Conservation (phyloP, 2,797 vertebrate species). For the Melanotaenia maccullochi region DNA sequence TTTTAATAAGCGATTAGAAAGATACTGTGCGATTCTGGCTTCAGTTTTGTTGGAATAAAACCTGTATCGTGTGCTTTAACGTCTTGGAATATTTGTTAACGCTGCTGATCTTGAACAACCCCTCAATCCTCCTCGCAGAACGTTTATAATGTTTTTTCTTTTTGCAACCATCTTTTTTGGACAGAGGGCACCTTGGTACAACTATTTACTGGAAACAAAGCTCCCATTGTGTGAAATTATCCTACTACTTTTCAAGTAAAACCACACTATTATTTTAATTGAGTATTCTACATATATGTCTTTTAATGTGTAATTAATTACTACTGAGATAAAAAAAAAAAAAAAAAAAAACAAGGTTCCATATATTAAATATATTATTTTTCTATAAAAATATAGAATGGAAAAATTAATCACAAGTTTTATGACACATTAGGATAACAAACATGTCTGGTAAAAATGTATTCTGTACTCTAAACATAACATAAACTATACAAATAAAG, state of each 20-base stretch:
- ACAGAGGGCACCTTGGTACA: neutral
- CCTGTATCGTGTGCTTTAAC: neutral
- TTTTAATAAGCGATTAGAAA: neutral
- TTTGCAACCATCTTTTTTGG: neutral
- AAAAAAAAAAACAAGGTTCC: neutral
- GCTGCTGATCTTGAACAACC: conserved; percentile 51
- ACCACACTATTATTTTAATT: neutral
- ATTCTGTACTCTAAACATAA: neutral
- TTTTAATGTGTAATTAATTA: neutral
- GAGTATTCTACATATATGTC: neutral
- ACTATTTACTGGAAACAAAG: neutral
- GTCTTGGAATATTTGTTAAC: neutral
- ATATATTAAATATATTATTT: neutral
- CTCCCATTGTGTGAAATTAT: neutral
- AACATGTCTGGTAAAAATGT: too few species aligned
- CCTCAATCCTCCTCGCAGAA: neutral
- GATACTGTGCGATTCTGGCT: neutral
- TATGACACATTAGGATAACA: neutral
- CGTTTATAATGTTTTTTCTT: too few species aligned
- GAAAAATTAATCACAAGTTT: neutral
- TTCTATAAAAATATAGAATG: neutral
- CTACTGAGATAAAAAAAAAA: neutral
- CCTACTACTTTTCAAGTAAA: neutral
- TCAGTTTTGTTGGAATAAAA: neutral
- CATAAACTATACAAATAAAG: neutral